Evolutionary conservation across 2,113 vertebrate species (phyloP), one percentile per base, ranked within the genome.

Genomic region (Setophaga petechia): DNA sequence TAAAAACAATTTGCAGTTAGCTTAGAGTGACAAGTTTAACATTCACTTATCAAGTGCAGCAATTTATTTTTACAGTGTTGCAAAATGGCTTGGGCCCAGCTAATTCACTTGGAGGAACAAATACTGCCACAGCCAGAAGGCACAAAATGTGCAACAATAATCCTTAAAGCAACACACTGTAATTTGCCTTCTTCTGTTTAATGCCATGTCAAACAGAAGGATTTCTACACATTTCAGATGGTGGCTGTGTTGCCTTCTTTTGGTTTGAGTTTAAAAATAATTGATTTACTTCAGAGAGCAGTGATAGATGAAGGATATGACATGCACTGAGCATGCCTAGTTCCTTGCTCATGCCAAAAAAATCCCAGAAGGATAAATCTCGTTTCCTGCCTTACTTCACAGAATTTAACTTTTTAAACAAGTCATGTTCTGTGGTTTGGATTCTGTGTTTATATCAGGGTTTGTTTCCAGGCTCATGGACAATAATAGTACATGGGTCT

Each of bases 351-450:
- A 98, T 97, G 98, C 97, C 98, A 98, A 97, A 97, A 98, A 97
- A 97, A 98, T 98, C 98, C 98, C 98, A 98, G 97, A 98, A 99
- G 98, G 98, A 98, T 98, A 98, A 98, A 98, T 98, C 95, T 97
- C 85, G 98, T 98, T 98, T 98, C 98, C 98, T 99, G 98, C 96
- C 98, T 98, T 98, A 97, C 97, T 98, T 99, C 98, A 98, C 96
- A 98, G 97, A 97, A 97, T 97, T 98, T 98, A 98, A 96, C 97
- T 98, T 97, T 98, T 98, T 98, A 98, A 98, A 98, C 97, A 98
- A 98, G 98, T 97, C 98, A 96, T 98, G 97, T 98, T 98, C 97
- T 98, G 98, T 97, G 98, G 98, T 98, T 98, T 98, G 98, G 96
- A 98, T 97, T 95, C 95, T 96, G 81, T 98, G 97, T 98, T 98